Evolutionary conservation across 2,888 invertebrate genomes (phyloP), one percentile per base, ranked within the genome.

Genomic region (Ophion ellenae): DNA sequence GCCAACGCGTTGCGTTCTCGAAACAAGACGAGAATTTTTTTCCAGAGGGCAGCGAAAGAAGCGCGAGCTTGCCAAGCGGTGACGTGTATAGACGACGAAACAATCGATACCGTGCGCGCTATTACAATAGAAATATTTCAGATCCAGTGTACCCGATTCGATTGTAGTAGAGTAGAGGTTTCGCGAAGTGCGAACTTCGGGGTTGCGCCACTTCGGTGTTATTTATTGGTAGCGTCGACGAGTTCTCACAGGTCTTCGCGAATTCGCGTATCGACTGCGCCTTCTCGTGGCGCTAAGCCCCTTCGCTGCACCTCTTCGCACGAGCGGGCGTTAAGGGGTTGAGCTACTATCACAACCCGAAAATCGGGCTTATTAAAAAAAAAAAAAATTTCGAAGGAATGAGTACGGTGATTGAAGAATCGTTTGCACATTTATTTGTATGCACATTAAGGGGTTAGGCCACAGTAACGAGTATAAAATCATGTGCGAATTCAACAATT

Each of bases 61-160:
- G 53, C 14, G 14, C 4, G 53, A 14, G 53, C 17, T 53, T 17
- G 53, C 53, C 14, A 53, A 53, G 53, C 53, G 53, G 53, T 17
- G 53, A 53, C 53, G 53, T 17, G 53, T 53, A 53, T 67, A 40
- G n/a, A 20, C 11, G 53, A 17, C 3, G 67, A n/a, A 20, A 67
- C 40, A 40, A 40, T 67, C 7, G 40, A 67, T 67, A 20, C n/a
- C 10, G 11, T 40, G 20, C 1, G 17, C 14, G 32, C 64, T 69
- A 10, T 47, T 69, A 69, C 24, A 69, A 69, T 69, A 47, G 69
- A 47, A 69, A 69, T 45, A 69, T 69, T 69, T 69, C 14, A 69
- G 69, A 47, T 69, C 47, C 47, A 6, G 69, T 40, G 47, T 69
- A 69, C 69, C 45, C 47, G 14, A 24, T 47, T 40, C 24, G 24